Percentiles rank a stretch among this genome's conserved stretches.
Conservation (phyloP, 2,113 vertebrate genomes). For the Hoplias malabaricus region DNA sequence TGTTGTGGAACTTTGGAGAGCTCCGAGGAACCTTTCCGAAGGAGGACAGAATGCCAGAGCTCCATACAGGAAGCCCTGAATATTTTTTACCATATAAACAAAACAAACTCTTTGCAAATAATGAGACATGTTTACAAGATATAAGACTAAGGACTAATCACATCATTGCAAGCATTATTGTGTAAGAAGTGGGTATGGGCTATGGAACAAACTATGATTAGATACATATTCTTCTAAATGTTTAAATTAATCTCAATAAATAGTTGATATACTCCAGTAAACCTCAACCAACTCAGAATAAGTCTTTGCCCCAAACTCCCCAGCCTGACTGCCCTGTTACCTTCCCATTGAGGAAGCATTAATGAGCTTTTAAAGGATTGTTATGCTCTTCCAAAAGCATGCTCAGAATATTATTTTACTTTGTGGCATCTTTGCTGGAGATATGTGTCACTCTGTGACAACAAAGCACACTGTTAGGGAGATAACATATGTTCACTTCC, state of each 20-base stretch:
- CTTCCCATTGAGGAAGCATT: neutral
- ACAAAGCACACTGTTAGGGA: neutral
- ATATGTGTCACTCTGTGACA: neutral
- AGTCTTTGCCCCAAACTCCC: slow-evolving; percentile 5
- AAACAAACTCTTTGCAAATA: neutral
- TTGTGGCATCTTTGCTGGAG: neutral
- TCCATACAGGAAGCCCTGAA: too few species aligned
- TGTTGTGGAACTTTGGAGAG: neutral
- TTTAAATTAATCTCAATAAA: neutral
- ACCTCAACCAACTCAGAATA: neutral
- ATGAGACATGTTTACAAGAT: neutral
- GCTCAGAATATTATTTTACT: neutral
- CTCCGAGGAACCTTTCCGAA: neutral
- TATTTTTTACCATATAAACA: too few species aligned
- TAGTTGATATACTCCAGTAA: neutral
- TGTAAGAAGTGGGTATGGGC: neutral
- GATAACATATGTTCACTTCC: neutral
- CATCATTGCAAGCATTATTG: neutral
- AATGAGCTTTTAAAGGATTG: slow-evolving; percentile 14
- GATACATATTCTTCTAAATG: neutral
- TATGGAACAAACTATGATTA: neutral
- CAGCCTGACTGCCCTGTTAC: neutral
- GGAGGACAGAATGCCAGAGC: neutral
- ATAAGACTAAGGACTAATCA: neutral
- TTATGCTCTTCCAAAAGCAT: neutral